These are phyloP conservation scores for Drosophila formosana DNA, from an alignment of 2,888 invertebrate genomes.

Conservation along the genomic window DNA sequence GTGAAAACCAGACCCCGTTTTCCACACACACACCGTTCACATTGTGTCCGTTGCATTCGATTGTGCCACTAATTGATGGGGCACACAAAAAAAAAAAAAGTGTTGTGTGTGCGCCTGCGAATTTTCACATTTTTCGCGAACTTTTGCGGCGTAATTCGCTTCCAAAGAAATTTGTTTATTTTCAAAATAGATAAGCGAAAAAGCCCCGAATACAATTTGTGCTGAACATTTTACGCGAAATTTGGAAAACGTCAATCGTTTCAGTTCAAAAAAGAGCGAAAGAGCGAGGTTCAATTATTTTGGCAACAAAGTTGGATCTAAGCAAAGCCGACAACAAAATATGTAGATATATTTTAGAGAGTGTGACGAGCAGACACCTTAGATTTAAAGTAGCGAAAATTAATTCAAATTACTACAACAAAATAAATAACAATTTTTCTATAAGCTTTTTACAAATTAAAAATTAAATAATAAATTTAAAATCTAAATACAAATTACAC, in stretches of 20 bases:
- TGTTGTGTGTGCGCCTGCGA: slow-evolving; percentile 9
- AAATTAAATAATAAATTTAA: no score
- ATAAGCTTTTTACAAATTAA: no score
- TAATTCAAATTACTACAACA: no score
- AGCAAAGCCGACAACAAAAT: slow-evolving; percentile 34
- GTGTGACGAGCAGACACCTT: neutral
- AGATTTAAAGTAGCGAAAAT: neutral
- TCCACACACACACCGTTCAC: neutral
- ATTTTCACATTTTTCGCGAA: slow-evolving; percentile 11
- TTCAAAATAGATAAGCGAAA: slow-evolving; percentile 59
- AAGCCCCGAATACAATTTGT: slow-evolving; percentile 47
- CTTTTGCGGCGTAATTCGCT: slow-evolving; percentile 59
- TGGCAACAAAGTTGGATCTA: slow-evolving; percentile 49
- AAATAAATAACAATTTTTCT: no score
- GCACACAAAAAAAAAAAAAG: slow-evolving; percentile 22
- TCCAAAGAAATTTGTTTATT: slow-evolving; percentile 63
- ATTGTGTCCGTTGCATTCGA: slow-evolving; percentile 34
- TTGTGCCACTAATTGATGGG: slow-evolving; percentile 51
- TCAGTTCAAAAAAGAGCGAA: neutral
- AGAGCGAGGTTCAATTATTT: slow-evolving; percentile 26
- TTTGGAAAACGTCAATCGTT: slow-evolving; percentile 57
- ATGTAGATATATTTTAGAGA: neutral
- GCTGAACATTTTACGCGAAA: slow-evolving; percentile 37
- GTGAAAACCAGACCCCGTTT: slow-evolving; percentile 20
- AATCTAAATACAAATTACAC: no score